Base-by-base conservation (phyloP, 2,113 vertebrate genomes). In the Psilopogon haemacephalus region DNA sequence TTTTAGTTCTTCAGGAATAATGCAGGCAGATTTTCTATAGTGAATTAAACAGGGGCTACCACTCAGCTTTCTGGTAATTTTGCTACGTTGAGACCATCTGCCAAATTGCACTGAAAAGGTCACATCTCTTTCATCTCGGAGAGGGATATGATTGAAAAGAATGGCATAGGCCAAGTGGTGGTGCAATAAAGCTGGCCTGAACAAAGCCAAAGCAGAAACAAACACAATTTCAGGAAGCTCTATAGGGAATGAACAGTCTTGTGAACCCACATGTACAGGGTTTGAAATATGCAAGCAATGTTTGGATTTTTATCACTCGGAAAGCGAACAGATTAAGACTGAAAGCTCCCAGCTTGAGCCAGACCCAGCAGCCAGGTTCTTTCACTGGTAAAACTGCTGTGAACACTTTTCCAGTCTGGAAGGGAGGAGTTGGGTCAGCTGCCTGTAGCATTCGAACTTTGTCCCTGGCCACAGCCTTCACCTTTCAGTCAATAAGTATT, bases 261-360 rank as follows among this genome's bases (percentile, higher is more conserved):
- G 0, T 27, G 35, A 91, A 15, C 21, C 32, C 23, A 26, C 0
- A 0, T 11, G 4, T 62, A 13, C 4, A 30, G 54, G 12, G 8
- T 50, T 70, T 40, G 32, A 85, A 30, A 12, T 8, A 40, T 67
- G 14, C 28, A 6, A 70, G 56, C 86, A 68, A 48, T 64, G 15
- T 18, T 3, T 20, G 33, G 4, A 12, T 24, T 35, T 58, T 65
- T 35, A 14, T 89, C 63, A 23, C 15, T 63, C 33, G 7, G 87
- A 60, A 83, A 85, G 68, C 3, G 1, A 80, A 37, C 2, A 35
- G 78, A 75, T 77, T n/a, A 79, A 65, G 67, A 13, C 8, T 18
- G 67, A 65, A 81, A 26, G 6, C 8, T 84, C 28, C 68, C n/a
- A 42, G 28, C 35, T 38, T 21, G 37, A 59, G 40, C 30, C 27